Conservation (phyloP, 2,113 vertebrate genomes). For the Pelodiscus sinensis region DNA sequence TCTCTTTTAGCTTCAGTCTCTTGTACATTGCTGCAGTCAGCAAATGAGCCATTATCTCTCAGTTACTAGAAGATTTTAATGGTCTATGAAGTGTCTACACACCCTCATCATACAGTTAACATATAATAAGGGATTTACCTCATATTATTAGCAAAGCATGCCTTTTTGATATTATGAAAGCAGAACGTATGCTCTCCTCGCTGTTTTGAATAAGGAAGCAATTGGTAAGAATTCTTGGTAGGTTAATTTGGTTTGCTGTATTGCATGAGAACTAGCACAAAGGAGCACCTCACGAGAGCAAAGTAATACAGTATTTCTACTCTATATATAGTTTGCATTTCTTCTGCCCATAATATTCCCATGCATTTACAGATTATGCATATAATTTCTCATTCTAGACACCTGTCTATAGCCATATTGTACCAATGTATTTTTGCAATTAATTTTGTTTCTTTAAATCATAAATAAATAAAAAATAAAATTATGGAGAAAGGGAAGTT, state of each 20-base stretch:
- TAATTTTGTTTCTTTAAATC: conserved; percentile 47
- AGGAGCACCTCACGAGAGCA: conserved; percentile 47
- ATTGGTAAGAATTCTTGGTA: conserved; percentile 36
- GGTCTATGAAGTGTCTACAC: conserved; percentile 75
- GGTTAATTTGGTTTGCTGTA: conserved; percentile 34
- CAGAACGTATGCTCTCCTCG: neutral
- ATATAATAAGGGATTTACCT: conserved; percentile 70
- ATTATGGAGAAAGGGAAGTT: conserved; percentile 36
- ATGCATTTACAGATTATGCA: conserved; percentile 58
- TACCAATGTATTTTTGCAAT: conserved; percentile 59
- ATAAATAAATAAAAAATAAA: conserved; percentile 68
- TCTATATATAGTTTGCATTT: conserved; percentile 44
- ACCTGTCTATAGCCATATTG: conserved; percentile 56
- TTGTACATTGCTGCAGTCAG: conserved; percentile 70
- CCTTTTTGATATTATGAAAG: conserved; percentile 29
- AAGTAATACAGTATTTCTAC: conserved; percentile 34
- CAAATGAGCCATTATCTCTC: conserved; percentile 80
- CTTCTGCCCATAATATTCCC: neutral
- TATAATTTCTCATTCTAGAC: conserved; percentile 65
- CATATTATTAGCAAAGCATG: conserved; percentile 46
- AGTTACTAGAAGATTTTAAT: conserved; percentile 80
- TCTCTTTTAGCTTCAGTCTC: conserved; percentile 68
- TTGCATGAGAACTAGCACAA: conserved; percentile 18
- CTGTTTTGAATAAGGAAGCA: conserved; percentile 58
- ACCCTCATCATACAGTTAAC: conserved; percentile 71